Base-by-base conservation (phyloP, 2,797 vertebrate species). In the Melanotaenia pygmaea region DNA sequence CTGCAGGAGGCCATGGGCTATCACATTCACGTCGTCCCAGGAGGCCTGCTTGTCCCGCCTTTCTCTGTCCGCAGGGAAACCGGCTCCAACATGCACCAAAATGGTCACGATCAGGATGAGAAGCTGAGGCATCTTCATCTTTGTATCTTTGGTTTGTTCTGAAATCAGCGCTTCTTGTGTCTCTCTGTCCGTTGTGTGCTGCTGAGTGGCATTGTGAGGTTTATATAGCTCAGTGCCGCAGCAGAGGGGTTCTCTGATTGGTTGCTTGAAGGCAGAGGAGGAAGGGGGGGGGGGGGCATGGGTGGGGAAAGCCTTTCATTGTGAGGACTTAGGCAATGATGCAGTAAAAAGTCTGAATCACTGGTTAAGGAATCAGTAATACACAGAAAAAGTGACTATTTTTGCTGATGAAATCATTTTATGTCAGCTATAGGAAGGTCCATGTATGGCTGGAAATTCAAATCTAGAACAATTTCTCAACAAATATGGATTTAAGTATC, bases 1-100 rank as follows among this genome's bases (percentile, higher is more conserved):
- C 93, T 99, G 98, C 80, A 98, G 95, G 50, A 99, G 94, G 68
- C 97, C 96, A 40, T 98, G 97, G 2, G 97, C 96, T 79, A 99
- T 90, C 72, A 98, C 93, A 40, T 98, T 98, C 77, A 98, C 90
- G 62, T 99, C 97, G 51, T 98, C 97, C 97, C 97, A 97, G 61
- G 96, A 96, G 34, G 96, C 96, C 6, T 91, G 93, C 64, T 89
- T 89, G 16, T 82, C 85, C 43, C 67, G 90, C 38, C 87, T 83
- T 64, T 85, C 83, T 56, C 85, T 81, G 43, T 91, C 93, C 0
- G 86, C 6, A 20, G 94, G 93, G 76, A 92, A 93, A n/a, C 76
- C 80, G 0, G 75, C 32, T 0, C 73, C 82, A 1, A 10, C 70
- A 1, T 90, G 87, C n/a, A 89, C 72, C 77, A 93, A 59, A 57